Percentiles rank a stretch among this genome's conserved stretches.
Conservation (phyloP, 2,113 vertebrate species). For the Antechinus flavipes region DNA sequence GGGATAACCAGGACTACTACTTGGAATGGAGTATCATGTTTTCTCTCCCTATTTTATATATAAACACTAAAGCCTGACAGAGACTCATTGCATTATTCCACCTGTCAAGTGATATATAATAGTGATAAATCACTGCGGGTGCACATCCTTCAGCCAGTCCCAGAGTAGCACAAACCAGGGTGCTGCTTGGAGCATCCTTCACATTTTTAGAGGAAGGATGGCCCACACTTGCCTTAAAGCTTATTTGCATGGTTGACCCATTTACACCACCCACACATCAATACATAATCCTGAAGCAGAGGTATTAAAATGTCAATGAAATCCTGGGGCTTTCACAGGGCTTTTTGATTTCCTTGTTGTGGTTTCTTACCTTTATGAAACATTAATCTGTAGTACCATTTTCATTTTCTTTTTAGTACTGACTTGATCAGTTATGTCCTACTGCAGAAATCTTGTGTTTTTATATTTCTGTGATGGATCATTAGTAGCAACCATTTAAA, state of each 20-base stretch:
- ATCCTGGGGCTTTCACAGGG: background rate
- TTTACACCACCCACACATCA: fast-evolving
- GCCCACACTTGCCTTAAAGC: slow-evolving; percentile 34
- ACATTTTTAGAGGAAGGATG: background rate
- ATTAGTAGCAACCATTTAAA: slow-evolving; percentile 12
- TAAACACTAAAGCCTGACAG: background rate
- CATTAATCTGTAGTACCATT: background rate
- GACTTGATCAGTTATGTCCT: background rate
- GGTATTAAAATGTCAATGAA: background rate
- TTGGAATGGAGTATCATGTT: background rate
- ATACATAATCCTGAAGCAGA: background rate
- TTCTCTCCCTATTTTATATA: background rate
- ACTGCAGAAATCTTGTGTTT: background rate
- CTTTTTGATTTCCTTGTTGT: background rate
- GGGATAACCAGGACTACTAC: background rate
- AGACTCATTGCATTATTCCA: slow-evolving; percentile 39
- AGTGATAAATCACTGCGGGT: slow-evolving; percentile 16
- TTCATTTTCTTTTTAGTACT: background rate
- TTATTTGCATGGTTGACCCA: slow-evolving; percentile 62
- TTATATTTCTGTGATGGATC: slow-evolving; percentile 3
- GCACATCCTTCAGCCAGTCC: slow-evolving; percentile 9
- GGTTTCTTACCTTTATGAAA: background rate
- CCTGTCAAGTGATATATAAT: background rate
- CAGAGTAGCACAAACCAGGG: background rate
- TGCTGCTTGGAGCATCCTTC: slow-evolving; percentile 18